These are phyloP conservation scores for Pseudopleuronectes americanus DNA, from an alignment of 2,797 vertebrate genomes.

Conservation along the genomic window DNA sequence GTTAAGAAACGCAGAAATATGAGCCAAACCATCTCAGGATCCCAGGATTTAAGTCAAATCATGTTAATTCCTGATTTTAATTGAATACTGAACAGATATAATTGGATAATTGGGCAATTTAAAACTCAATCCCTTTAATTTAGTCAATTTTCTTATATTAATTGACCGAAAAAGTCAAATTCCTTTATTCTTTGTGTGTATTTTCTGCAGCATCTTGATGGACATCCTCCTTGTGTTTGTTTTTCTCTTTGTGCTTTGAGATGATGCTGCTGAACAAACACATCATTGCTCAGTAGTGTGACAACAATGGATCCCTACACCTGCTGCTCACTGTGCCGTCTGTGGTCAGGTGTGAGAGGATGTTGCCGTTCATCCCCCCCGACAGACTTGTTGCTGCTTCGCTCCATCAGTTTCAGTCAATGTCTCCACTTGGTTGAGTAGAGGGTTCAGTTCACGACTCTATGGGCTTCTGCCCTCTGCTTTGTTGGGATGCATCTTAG, in stretches of 20 bases:
- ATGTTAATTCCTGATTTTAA: too few relatives aligned
- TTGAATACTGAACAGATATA: too few relatives aligned
- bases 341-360: constrained; percentile 38
- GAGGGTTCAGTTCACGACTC: background rate
- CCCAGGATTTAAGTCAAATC: too few relatives aligned
- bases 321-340: constrained; percentile 39
- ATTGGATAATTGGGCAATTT: too few relatives aligned
- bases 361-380: constrained; percentile 24
- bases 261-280: constrained; percentile 39
- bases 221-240: background rate
- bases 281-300: constrained; percentile 31
- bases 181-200: background rate
- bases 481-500: background rate
- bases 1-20: too few relatives aligned
- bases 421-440: constrained; percentile 25
- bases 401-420: constrained; percentile 33
- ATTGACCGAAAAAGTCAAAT: too few relatives aligned
- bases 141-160: too few relatives aligned
- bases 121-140: too few relatives aligned
- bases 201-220: constrained; percentile 20
- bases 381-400: constrained; percentile 71
- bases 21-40: too few relatives aligned
- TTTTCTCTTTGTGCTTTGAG: constrained; percentile 22
- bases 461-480: too few relatives aligned
- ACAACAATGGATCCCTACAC: constrained; percentile 52